Conservation (phyloP, 2,888 invertebrate genomes). For the Teleiodes luculella region DNA sequence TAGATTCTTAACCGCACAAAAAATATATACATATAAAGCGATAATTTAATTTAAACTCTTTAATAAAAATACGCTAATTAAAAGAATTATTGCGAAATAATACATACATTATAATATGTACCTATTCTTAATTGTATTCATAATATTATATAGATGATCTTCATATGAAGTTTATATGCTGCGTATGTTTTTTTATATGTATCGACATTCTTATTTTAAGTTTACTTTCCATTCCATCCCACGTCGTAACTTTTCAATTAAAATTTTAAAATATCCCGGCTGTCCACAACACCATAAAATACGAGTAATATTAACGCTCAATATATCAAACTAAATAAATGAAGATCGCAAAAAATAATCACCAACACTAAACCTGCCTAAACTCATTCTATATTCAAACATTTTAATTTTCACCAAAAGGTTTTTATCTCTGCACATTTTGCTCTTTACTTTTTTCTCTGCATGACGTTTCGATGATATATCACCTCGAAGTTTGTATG, state of each 20-base stretch:
- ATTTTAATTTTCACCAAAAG: slow-evolving; percentile 32
- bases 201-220: too few species aligned
- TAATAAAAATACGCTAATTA: too few species aligned
- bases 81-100: too few species aligned
- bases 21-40: too few species aligned
- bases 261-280: background rate
- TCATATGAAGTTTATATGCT: too few species aligned
- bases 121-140: too few species aligned
- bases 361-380: background rate
- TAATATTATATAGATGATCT: too few species aligned
- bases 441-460: slow-evolving; percentile 35
- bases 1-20: too few species aligned
- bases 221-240: background rate
- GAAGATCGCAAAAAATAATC: slow-evolving; percentile 1
- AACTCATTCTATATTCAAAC: slow-evolving; percentile 25
- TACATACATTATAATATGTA: too few species aligned
- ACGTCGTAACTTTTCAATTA: slow-evolving; percentile 6
- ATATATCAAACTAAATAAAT: slow-evolving; percentile 1
- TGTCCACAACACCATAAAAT: background rate
- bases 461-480: slow-evolving; percentile 41
- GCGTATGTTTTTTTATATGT: too few species aligned
- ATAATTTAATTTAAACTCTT: too few species aligned
- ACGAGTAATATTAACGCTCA: background rate
- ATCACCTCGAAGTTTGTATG: slow-evolving; percentile 40
- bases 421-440: slow-evolving; percentile 26